phyloP scores from a whole-genome alignment of 2,888 invertebrate genomes.

The Lasius platythorax region DNA sequence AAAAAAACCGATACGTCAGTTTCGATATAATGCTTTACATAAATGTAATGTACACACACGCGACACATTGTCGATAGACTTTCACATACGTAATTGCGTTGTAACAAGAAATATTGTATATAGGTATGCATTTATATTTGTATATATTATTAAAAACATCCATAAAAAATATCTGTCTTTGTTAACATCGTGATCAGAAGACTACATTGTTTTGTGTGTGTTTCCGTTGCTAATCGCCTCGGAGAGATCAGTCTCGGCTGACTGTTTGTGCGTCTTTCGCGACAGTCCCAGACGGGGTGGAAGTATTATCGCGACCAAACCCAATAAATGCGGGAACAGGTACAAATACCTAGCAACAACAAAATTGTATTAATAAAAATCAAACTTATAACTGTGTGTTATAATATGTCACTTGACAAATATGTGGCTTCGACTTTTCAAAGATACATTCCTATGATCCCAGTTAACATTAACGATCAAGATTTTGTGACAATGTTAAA shows the following conservation, averaged over 20 bases:
- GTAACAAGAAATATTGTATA: conserved; percentile 69
- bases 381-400: not conserved
- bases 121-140: conserved; percentile 58
- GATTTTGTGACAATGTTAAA: not conserved
- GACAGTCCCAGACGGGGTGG: conserved; percentile 78
- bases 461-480: not conserved
- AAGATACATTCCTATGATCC: not conserved
- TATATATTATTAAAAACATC: conserved; percentile 69
- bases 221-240: conserved; percentile 68
- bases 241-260: conserved; percentile 32
- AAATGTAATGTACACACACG: not conserved
- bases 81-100: conserved; percentile 61
- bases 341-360: conserved; percentile 80
- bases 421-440: not conserved
- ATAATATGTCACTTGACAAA: not conserved
- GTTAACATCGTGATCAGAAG: conserved; percentile 23
- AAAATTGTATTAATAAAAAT: not conserved
- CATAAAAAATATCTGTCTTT: conserved; percentile 77
- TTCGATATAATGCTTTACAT: conserved; percentile 22
- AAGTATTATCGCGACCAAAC: conserved; percentile 78
- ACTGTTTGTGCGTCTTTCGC: conserved; percentile 47
- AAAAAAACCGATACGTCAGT: conserved; percentile 24
- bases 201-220: conserved; percentile 67
- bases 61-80: conserved; percentile 29
- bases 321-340: conserved; percentile 82